A percentile compares a stretch with the other conserved stretches of the same genome.
Conservation (phyloP, 2,888 invertebrate species). For the Keiferia lycopersicella region DNA sequence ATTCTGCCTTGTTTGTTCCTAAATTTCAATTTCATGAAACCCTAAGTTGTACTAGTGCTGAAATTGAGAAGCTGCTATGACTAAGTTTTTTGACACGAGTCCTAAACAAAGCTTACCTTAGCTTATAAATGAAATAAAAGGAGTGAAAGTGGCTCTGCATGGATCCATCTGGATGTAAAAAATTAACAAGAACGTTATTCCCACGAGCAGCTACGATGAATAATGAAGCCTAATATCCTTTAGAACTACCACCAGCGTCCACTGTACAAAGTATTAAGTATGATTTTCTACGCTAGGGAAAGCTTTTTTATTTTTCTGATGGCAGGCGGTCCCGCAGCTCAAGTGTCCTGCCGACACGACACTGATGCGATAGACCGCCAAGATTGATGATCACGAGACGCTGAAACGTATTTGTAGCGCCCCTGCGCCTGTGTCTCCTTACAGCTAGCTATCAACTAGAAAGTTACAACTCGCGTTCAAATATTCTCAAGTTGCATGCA, state of each 20-base stretch:
- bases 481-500: constrained; percentile 22
- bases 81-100: too few relatives aligned
- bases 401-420: constrained; percentile 1
- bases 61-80: too few relatives aligned
- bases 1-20: constrained; percentile 11
- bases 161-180: too few relatives aligned
- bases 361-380: constrained; percentile 20
- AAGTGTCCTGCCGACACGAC: constrained; percentile 19
- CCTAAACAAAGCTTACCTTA: too few relatives aligned
- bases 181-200: too few relatives aligned
- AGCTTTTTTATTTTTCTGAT: not conserved
- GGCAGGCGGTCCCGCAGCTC: constrained; percentile 2
- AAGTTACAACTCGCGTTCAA: constrained; percentile 10
- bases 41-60: too few relatives aligned
- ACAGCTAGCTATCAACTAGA: not conserved
- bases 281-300: constrained; percentile 8
- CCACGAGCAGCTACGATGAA: constrained; percentile 34
- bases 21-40: constrained; percentile 27
- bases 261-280: not conserved
- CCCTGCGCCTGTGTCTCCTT: not conserved
- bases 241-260: not conserved
- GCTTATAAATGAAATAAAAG: too few relatives aligned
- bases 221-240: too few relatives aligned
- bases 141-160: too few relatives aligned
- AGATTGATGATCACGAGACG: constrained; percentile 16